Conservation (phyloP, 2,113 vertebrate genomes). For the Anoplopoma fimbria region DNA sequence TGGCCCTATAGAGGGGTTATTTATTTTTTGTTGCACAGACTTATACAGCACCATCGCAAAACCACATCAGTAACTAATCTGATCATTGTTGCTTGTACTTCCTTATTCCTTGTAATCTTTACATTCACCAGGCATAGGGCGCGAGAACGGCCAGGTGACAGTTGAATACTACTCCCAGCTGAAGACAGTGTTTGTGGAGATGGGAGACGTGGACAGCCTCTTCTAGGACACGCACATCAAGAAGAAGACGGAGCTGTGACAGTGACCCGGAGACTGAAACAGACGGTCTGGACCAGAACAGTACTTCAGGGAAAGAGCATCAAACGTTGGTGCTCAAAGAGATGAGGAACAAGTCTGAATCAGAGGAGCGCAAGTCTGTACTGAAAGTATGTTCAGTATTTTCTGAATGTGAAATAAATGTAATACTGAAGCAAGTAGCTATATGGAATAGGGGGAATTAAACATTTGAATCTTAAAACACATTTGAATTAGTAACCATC, state of each 20-base stretch:
- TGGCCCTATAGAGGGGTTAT: neutral
- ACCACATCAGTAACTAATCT: neutral
- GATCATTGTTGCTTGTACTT: neutral
- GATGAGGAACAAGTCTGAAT: neutral
- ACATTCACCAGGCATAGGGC: slow-evolving; percentile 89
- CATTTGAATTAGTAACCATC: neutral
- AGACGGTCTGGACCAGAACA: neutral
- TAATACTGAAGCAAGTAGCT: neutral
- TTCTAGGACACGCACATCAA: slow-evolving; percentile 81
- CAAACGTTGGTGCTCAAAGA: neutral
- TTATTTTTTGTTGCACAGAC: neutral
- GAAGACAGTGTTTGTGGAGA: slow-evolving; percentile 96
- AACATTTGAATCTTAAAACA: neutral
- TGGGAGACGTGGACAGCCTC: slow-evolving; percentile 92
- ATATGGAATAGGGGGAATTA: neutral
- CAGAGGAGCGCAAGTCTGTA: neutral
- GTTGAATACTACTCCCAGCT: slow-evolving; percentile 93
- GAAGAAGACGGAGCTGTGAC: neutral
- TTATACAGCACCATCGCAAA: neutral
- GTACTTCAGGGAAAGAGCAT: slow-evolving; percentile 4
- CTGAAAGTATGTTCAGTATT: neutral
- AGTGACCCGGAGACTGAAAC: slow-evolving; percentile 8
- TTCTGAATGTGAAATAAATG: neutral
- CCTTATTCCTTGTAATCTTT: neutral
- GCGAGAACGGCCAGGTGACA: slow-evolving; percentile 94